Evolutionary conservation across 2,113 vertebrate genomes (phyloP).

Genomic region (Octodon degus): DNA sequence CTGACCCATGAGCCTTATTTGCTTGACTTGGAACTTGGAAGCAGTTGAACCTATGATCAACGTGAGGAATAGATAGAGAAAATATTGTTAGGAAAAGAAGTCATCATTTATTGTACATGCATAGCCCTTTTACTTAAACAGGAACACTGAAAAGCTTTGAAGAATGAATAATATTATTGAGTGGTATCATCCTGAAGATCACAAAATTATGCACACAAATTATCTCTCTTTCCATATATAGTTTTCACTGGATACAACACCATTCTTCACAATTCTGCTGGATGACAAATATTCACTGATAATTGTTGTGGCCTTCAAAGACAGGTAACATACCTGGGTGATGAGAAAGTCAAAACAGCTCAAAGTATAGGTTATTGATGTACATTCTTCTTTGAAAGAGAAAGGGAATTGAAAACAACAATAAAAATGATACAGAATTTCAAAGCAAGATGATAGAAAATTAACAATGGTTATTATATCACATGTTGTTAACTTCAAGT

Average conservation of each 20-base stretch:
- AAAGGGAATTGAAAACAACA: not conserved
- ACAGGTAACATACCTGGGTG: not conserved
- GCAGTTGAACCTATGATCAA: not conserved
- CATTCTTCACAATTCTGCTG: not conserved
- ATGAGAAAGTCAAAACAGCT: not conserved
- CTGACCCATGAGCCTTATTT: not conserved
- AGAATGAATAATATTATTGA: not conserved
- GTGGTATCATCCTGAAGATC: too few species aligned
- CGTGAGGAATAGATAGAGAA: not conserved
- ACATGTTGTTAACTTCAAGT: too few species aligned
- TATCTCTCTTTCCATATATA: too few species aligned
- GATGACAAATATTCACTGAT: not conserved
- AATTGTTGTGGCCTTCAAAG: not conserved
- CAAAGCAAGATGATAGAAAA: too few species aligned
- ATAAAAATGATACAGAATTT: too few species aligned
- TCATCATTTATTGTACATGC: too few species aligned
- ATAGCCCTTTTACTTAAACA: not conserved
- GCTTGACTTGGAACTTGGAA: not conserved
- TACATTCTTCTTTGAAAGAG: not conserved
- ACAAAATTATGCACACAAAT: too few species aligned
- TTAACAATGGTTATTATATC: too few species aligned
- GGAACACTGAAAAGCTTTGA: not conserved
- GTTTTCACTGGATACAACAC: too few species aligned
- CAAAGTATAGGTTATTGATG: not conserved
- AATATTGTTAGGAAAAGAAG: not conserved